phyloP scores from a whole-genome alignment of 2,888 invertebrate species.

The Teleogryllus oceanicus region DNA sequence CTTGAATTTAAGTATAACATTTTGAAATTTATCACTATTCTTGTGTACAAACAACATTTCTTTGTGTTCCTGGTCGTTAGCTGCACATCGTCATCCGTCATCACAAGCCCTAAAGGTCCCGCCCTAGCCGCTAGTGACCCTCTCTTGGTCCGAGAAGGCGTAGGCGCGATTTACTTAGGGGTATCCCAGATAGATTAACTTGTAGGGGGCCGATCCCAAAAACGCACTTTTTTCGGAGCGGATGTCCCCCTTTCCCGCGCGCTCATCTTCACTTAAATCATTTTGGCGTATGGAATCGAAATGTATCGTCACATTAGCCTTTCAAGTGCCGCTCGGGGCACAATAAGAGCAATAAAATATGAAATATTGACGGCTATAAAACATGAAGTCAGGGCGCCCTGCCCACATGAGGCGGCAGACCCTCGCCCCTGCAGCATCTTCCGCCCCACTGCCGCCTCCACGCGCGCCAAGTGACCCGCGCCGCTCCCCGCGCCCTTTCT shows the following conservation, averaged over 20 bases:
- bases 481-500: background rate
- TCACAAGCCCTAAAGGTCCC: too few relatives aligned
- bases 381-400: background rate
- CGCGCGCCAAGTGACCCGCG: too few relatives aligned
- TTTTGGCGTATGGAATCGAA: slow-evolving; percentile 18
- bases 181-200: background rate
- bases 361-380: slow-evolving; percentile 2
- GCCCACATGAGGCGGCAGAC: background rate
- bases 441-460: too few relatives aligned
- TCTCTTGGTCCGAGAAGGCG: too few relatives aligned
- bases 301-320: slow-evolving; percentile 11
- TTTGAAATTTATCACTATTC: background rate
- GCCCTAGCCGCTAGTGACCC: too few relatives aligned
- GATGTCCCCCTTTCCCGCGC: background rate
- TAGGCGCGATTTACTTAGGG: background rate
- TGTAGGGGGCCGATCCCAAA: background rate
- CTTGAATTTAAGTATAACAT: too few relatives aligned
- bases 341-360: slow-evolving; percentile 18
- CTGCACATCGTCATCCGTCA: background rate
- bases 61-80: background rate
- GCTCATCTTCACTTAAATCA: background rate
- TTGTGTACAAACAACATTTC: background rate
- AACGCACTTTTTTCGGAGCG: background rate
- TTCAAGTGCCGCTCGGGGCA: background rate
- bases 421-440: background rate